Conservation (phyloP, 2,113 vertebrate species). For the Dicentrarchus labrax region DNA sequence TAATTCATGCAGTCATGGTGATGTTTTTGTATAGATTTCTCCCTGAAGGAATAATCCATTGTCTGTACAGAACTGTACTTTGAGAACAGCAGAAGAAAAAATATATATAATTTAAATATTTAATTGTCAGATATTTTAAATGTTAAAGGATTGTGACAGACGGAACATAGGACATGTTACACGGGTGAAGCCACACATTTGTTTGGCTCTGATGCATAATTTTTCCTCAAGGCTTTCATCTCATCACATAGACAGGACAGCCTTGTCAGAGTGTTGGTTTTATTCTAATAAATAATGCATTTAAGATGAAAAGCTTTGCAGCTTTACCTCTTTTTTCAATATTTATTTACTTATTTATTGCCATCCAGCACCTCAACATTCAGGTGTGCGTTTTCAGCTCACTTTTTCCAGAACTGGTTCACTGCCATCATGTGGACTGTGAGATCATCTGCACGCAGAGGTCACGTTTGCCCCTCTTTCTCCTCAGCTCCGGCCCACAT, state of each 20-base stretch:
- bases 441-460: constrained; percentile 17
- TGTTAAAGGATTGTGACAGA: constrained; percentile 9
- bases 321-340: not conserved
- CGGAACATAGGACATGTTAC: constrained; percentile 11
- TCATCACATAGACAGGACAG: constrained; percentile 3
- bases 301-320: constrained; percentile 11
- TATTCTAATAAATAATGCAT: constrained; percentile 54
- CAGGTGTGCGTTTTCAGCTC: not conserved
- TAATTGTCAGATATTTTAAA: not conserved
- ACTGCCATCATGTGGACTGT: constrained; percentile 39
- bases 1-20: not conserved
- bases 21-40: not conserved
- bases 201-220: constrained; percentile 26
- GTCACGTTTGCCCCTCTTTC: not conserved
- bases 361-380: not conserved
- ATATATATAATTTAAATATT: constrained; percentile 3
- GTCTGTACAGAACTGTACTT: not conserved
- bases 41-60: not conserved
- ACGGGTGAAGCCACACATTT: not conserved
- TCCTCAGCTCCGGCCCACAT: not conserved
- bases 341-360: not conserved
- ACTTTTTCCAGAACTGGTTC: constrained; percentile 17
- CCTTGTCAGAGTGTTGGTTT: constrained; percentile 45
- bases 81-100: constrained; percentile 10
- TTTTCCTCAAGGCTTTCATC: constrained; percentile 15